Base-by-base conservation (phyloP, 2,888 invertebrate species). In the Drosophila incognita region DNA sequence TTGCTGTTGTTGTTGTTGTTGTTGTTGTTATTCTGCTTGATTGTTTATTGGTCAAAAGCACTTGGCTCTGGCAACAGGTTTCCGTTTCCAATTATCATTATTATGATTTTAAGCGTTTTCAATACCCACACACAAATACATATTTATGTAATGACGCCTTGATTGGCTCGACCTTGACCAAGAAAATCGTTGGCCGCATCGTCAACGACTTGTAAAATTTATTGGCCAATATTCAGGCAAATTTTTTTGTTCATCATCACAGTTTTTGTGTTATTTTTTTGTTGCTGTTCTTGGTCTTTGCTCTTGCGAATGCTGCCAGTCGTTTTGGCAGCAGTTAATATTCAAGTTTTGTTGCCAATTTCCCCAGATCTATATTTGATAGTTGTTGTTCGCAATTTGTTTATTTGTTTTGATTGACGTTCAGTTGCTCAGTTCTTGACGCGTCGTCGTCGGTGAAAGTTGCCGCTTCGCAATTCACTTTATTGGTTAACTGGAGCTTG, bases 291-390 rank as follows among this genome's bases (percentile, higher is more conserved):
- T 70, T 24, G 46, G 13, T 61, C 54, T 57, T 75, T 42, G 61
- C 53, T 35, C 53, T 35, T 65, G 72, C 66, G 49, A 72, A 74
- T 67, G 74, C 65, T 63, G 78, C 62, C 69, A 63, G 69, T 53
- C 62, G 74, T 87, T 78, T 89, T 89, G 90, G 88, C 90, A 89
- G 89, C 79, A 89, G 90, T 89, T 89, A 89, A 89, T 89, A 89
- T 89, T 85, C 72, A 79, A 80, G 63, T 80, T 78, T 82, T 74
- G 58, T 70, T 87, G 85, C 87, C 83, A 87, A 81, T 89, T 88
- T 87, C 68, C 60, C 76, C 75, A 76, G 70, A 73, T 70, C 74
- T 83, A 57, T 52, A 52, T 57, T 71, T 74, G 42, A 40, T 49
- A 58, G 53, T 62, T 60, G 63, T 68, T 58, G 18, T 29, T 75